These are phyloP conservation scores for Centroberyx gerrardi DNA, from an alignment of 2,797 vertebrate species.

Conservation along the genomic window DNA sequence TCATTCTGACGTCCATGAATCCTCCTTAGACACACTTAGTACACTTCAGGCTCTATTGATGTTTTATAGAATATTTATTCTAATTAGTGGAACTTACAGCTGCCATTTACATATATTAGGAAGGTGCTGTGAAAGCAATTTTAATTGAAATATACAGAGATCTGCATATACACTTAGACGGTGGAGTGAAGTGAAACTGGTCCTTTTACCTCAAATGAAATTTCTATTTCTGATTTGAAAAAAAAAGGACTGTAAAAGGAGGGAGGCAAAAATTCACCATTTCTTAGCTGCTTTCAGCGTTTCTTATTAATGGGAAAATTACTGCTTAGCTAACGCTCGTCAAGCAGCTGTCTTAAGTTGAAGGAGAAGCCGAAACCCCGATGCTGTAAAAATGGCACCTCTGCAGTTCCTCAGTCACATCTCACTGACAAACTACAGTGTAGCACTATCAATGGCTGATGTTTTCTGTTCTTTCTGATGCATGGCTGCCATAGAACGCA, in stretches of 20 bases:
- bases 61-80: background rate
- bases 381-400: constrained; percentile 7
- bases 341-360: background rate
- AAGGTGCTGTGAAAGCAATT: background rate
- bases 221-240: background rate
- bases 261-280: background rate
- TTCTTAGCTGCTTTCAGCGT: background rate
- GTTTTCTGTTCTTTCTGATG: background rate
- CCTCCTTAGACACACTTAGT: constrained; percentile 8
- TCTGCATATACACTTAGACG: background rate
- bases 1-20: constrained; percentile 28
- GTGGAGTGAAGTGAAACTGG: background rate
- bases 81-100: background rate
- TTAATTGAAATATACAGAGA: background rate
- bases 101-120: background rate
- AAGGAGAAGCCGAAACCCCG: too few relatives aligned
- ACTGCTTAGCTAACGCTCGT: background rate
- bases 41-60: background rate
- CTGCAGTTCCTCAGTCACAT: background rate
- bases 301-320: too few relatives aligned
- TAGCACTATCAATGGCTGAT: background rate
- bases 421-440: background rate
- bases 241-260: too few relatives aligned
- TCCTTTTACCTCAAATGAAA: background rate
- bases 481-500: background rate